Evolutionary conservation across 2,113 vertebrate genomes (phyloP), one percentile per base, ranked within the genome.

Genomic region (Vireo altiloquus): DNA sequence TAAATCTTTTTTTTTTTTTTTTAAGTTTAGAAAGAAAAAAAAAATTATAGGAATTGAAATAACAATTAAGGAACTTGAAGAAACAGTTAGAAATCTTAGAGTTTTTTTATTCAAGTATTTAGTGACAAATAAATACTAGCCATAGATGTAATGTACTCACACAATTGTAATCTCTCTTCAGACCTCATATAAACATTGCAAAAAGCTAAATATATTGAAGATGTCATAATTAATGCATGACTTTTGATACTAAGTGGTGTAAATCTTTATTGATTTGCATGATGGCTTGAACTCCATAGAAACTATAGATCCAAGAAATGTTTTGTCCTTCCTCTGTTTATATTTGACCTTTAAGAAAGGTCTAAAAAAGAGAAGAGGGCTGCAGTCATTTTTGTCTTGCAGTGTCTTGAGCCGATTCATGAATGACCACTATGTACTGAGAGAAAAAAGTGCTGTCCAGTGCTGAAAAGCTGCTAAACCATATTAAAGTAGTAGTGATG

Each of bases 371-470:
- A 57, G n/a, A 52, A 75, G 13, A 72, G 1, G 17, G 12, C 23
- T 66, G 13, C 18, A 25, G 3, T 35, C 3, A 2, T 63, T 10
- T 65, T 40, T 18, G 4, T 23, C 31, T 81, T 65, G 6, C 6
- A 42, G 7, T 7, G 8, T 57, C 22, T 63, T 82, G 17, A 82
- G 10, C 24, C 24, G 63, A 19, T 68, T 76, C 3, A 50, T 7
- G 6, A 59, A 31, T 22, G 27, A 13, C 10, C 3, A 0, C 7
- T 44, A 4, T 24, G 47, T 61, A 15, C 11, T 7, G 23, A 10
- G 31, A 71, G 15, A 30, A 54, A 50, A 60, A 71, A 24, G 2
- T 11, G 2, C 40, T 74, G 6, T 17, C 6, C 11, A 39, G 37
- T 20, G 13, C 6, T 53, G n/a, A 81, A 77, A 53, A 16, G 8